Conservation (phyloP, 2,888 invertebrate species). For the Xestoiulus laeticollis region DNA sequence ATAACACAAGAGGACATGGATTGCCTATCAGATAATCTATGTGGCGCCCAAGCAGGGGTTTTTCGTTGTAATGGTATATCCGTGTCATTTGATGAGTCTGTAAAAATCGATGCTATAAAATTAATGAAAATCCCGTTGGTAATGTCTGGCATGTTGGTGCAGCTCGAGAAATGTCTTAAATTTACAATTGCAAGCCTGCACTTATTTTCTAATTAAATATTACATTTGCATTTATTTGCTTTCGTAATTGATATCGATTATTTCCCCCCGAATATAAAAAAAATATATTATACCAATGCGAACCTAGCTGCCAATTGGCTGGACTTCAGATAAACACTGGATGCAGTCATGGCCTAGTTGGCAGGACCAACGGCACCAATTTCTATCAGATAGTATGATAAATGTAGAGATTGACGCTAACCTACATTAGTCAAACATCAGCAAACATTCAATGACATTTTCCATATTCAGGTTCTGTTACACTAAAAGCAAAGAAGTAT, state of each 20-base stretch:
- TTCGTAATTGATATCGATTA: constrained; percentile 28
- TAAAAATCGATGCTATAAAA: background rate
- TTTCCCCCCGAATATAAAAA: background rate
- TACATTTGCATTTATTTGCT: background rate
- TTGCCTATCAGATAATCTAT: background rate
- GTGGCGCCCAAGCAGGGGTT: background rate
- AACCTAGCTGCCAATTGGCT: background rate
- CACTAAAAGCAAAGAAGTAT: too few relatives aligned
- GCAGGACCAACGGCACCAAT: background rate
- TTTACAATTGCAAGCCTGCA: background rate
- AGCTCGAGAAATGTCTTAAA: background rate
- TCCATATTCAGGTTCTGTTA: too few relatives aligned
- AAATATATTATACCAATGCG: background rate
- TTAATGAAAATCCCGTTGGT: constrained; percentile 1
- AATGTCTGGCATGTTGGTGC: background rate
- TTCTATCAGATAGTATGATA: background rate
- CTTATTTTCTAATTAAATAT: constrained; percentile 23
- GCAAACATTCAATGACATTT: background rate
- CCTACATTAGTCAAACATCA: background rate
- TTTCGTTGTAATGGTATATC: background rate
- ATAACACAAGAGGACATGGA: background rate
- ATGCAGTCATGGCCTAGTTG: background rate
- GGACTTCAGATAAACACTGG: background rate
- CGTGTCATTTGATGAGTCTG: background rate
- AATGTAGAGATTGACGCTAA: background rate